phyloP scores from a whole-genome alignment of 2,888 invertebrate genomes.

The Dione juno region DNA sequence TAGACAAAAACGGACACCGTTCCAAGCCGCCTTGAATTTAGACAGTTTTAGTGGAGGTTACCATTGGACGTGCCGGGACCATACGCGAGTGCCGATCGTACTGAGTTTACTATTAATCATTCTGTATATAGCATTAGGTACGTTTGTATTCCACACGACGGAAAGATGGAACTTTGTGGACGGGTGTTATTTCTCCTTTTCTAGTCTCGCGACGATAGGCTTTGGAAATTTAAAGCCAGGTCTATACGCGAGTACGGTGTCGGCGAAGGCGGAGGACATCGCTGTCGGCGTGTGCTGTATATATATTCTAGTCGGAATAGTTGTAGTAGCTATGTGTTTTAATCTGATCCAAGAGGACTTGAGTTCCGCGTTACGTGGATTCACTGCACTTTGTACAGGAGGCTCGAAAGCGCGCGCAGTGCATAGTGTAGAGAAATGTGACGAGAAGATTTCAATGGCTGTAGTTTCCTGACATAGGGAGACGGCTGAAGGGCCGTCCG shows the following conservation, averaged over 20 bases:
- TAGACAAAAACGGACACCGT: constrained; percentile 65
- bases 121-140: constrained; percentile 94
- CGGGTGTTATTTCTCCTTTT: constrained; percentile 92
- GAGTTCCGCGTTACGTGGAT: constrained; percentile 55
- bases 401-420: constrained; percentile 64
- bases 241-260: constrained; percentile 74
- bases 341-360: constrained; percentile 92
- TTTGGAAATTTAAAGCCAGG: constrained; percentile 92
- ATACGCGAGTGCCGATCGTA: constrained; percentile 92
- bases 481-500: constrained; percentile 66
- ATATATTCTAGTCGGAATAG: constrained; percentile 93
- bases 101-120: constrained; percentile 93
- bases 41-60: constrained; percentile 68
- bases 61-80: constrained; percentile 79
- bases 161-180: constrained; percentile 96
- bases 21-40: constrained; percentile 74
- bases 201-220: constrained; percentile 91
- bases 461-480: constrained; percentile 84
- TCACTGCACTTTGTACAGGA: constrained; percentile 59
- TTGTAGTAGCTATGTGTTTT: constrained; percentile 93
- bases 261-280: constrained; percentile 82
- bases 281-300: constrained; percentile 91
- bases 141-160: constrained; percentile 93
- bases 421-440: constrained; percentile 74
- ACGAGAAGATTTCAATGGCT: constrained; percentile 80